Conservation (phyloP, 2,888 invertebrate genomes). For the Drosophila mettleri region DNA sequence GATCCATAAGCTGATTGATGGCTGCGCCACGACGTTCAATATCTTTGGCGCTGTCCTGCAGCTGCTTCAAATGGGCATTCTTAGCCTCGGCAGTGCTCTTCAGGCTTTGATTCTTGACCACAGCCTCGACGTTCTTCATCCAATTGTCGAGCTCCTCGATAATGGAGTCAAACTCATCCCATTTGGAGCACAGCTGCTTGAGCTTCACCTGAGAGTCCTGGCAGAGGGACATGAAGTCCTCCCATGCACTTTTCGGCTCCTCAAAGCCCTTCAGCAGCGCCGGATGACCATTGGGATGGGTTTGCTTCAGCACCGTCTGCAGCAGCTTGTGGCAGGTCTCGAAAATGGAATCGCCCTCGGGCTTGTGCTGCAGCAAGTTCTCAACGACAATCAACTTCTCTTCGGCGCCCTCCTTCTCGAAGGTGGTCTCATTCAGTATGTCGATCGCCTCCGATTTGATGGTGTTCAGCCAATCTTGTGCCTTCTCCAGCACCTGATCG, state of each 20-base stretch:
- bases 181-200: slow-evolving; percentile 91
- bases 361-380: slow-evolving; percentile 90
- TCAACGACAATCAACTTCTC: slow-evolving; percentile 90
- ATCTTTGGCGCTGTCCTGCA: slow-evolving; percentile 90
- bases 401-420: slow-evolving; percentile 92
- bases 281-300: slow-evolving; percentile 91
- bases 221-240: slow-evolving; percentile 90
- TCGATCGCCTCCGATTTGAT: slow-evolving; percentile 92
- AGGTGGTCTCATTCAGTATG: slow-evolving; percentile 91
- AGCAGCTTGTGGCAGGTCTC: slow-evolving; percentile 89
- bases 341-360: slow-evolving; percentile 90
- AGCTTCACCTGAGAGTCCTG: slow-evolving; percentile 90
- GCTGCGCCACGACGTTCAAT: slow-evolving; percentile 89
- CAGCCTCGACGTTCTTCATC: slow-evolving; percentile 93
- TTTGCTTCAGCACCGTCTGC: slow-evolving; percentile 90
- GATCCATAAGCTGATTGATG: slow-evolving; percentile 89
- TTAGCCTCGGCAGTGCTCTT: slow-evolving; percentile 94
- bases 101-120: slow-evolving; percentile 94
- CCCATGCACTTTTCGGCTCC: slow-evolving; percentile 91
- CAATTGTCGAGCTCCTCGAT: slow-evolving; percentile 92
- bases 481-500: slow-evolving; percentile 92
- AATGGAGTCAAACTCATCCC: slow-evolving; percentile 92
- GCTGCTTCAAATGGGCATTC: slow-evolving; percentile 90
- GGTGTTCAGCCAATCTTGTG: slow-evolving; percentile 92
- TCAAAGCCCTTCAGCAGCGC: slow-evolving; percentile 90